Conservation (phyloP, 2,797 vertebrate genomes). For the Spinibarbus caldwelli region DNA sequence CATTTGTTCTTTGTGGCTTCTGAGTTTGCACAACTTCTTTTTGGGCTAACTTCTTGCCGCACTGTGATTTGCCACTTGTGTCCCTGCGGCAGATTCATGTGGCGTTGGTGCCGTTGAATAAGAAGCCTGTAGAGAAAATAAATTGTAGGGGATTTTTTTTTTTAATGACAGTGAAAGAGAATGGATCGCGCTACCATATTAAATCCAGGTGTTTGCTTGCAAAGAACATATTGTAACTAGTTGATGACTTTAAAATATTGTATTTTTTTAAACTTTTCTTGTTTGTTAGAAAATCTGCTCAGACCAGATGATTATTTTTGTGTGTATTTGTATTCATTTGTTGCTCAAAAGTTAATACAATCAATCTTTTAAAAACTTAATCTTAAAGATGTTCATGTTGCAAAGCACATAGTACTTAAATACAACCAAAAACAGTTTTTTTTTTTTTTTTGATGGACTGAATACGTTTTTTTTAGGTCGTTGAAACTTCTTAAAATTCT, state of each 20-base stretch:
- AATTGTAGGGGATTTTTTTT: conserved; percentile 32
- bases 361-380: neutral
- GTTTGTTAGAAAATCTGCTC: neutral
- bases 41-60: conserved; percentile 62
- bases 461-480: neutral
- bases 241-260: neutral
- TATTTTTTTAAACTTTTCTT: neutral
- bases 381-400: neutral
- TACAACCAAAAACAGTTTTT: neutral
- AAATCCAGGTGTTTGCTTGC: conserved; percentile 33
- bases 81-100: conserved; percentile 62
- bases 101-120: conserved; percentile 54
- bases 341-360: conserved; percentile 5
- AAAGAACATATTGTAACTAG: conserved; percentile 4
- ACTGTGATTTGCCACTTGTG: conserved; percentile 59
- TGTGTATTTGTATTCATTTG: neutral
- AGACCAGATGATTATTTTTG: neutral
- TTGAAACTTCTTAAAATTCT: neutral
- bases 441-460: neutral
- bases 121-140: conserved; percentile 51
- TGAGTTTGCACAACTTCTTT: conserved; percentile 67
- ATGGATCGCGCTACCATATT: neutral
- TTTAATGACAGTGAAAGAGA: conserved; percentile 30
- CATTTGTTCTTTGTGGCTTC: conserved; percentile 69
- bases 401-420: neutral